These are phyloP conservation scores for Crocallis elinguaria DNA, from an alignment of 2,888 invertebrate genomes.

Conservation along the genomic window DNA sequence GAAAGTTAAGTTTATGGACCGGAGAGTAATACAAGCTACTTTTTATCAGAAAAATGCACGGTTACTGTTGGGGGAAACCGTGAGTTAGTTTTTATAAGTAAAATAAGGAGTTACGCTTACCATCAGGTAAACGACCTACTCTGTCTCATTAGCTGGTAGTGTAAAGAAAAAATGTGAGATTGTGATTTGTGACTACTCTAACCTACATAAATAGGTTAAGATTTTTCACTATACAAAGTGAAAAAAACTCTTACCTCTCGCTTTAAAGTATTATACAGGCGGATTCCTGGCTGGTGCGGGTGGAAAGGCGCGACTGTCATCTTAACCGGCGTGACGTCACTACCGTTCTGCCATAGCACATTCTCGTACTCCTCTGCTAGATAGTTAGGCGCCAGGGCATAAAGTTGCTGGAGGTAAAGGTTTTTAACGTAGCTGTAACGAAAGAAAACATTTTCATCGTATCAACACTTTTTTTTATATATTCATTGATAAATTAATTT, in stretches of 20 bases:
- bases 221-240: neutral
- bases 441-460: neutral
- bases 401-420: constrained; percentile 91
- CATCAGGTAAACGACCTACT: too few relatives aligned
- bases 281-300: constrained; percentile 87
- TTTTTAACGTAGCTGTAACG: constrained; percentile 88
- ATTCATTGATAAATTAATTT: neutral
- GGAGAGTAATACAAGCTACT: too few relatives aligned
- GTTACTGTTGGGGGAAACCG: too few relatives aligned
- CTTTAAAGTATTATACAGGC: constrained; percentile 86
- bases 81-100: too few relatives aligned
- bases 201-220: neutral
- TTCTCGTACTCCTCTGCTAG: constrained; percentile 88
- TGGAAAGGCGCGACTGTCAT: constrained; percentile 88
- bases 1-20: too few relatives aligned
- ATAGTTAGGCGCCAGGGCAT: constrained; percentile 92
- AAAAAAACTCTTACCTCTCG: constrained; percentile 78
- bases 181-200: too few relatives aligned
- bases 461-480: neutral
- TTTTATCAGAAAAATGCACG: too few relatives aligned
- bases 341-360: constrained; percentile 87
- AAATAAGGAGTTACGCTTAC: too few relatives aligned
- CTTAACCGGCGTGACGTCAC: constrained; percentile 87
- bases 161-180: too few relatives aligned
- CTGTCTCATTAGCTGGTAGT: too few relatives aligned